Conservation (phyloP, 2,113 vertebrate genomes). For the Hystrix cristata region DNA sequence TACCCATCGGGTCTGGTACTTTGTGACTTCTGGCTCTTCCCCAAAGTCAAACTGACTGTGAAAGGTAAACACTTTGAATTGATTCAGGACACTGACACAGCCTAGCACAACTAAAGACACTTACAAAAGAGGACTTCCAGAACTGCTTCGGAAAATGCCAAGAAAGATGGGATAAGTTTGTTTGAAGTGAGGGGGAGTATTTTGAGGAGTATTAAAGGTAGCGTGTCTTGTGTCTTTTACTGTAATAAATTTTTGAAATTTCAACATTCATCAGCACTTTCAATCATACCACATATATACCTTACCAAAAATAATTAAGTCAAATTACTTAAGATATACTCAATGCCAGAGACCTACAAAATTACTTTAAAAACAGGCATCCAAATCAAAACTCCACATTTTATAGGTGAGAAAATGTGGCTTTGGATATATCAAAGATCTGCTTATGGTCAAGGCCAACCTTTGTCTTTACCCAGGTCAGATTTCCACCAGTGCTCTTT, state of each 20-base stretch:
- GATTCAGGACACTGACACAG: neutral
- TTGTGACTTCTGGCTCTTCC: neutral
- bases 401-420: constrained; percentile 48
- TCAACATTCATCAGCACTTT: neutral
- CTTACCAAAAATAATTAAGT: neutral
- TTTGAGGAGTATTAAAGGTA: neutral
- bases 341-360: constrained; percentile 2
- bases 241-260: neutral
- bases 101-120: neutral
- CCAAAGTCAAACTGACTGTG: neutral
- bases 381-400: neutral
- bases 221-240: neutral
- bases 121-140: neutral
- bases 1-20: neutral
- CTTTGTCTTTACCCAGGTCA: neutral
- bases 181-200: neutral
- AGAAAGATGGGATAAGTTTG: neutral
- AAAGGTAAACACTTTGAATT: neutral
- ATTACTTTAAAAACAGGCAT: constrained; percentile 1
- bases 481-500: neutral
- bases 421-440: neutral
- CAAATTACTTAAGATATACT: constrained; percentile 38
- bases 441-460: neutral
- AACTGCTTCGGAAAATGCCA: neutral
- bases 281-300: neutral